These are phyloP conservation scores for Mus caroli DNA, from an alignment of 2,797 vertebrate species.

Conservation along the genomic window DNA sequence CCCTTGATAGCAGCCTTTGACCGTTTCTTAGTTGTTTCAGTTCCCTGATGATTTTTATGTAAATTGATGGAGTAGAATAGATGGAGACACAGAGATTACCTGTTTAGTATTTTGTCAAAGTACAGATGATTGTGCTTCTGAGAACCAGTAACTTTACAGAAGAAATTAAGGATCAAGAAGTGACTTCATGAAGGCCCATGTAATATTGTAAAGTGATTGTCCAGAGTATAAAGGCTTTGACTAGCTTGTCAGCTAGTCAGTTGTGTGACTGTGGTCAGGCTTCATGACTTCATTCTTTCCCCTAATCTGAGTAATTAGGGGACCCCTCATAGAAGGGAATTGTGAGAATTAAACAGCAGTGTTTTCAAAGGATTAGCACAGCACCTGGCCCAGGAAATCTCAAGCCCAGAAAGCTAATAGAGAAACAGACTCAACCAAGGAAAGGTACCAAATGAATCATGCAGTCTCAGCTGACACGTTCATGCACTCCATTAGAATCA, in stretches of 20 bases:
- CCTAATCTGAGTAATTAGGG: constrained; percentile 58
- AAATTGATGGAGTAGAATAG: constrained; percentile 15
- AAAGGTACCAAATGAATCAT: constrained; percentile 46
- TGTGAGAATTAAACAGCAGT: constrained; percentile 55
- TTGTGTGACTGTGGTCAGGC: neutral
- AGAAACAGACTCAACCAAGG: constrained; percentile 20
- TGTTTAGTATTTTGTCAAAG: constrained; percentile 49
- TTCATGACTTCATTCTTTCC: constrained; percentile 62
- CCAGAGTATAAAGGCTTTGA: constrained; percentile 13
- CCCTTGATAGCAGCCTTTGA: neutral
- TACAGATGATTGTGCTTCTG: constrained; percentile 12
- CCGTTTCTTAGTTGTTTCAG: constrained; percentile 42
- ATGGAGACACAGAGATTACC: constrained; percentile 4
- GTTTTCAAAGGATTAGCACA: neutral
- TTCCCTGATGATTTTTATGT: constrained; percentile 33
- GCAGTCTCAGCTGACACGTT: constrained; percentile 15
- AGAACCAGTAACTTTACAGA: constrained; percentile 36
- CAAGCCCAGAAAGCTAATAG: constrained; percentile 36
- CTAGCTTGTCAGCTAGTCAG: constrained; percentile 9
- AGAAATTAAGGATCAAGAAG: constrained; percentile 33
- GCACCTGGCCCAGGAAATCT: neutral
- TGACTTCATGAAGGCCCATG: constrained; percentile 19
- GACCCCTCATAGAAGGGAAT: neutral
- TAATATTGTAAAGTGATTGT: neutral
- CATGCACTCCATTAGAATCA: constrained; percentile 27